phyloP scores from a whole-genome alignment of 2,888 invertebrate genomes.

The Blomia tropicalis region DNA sequence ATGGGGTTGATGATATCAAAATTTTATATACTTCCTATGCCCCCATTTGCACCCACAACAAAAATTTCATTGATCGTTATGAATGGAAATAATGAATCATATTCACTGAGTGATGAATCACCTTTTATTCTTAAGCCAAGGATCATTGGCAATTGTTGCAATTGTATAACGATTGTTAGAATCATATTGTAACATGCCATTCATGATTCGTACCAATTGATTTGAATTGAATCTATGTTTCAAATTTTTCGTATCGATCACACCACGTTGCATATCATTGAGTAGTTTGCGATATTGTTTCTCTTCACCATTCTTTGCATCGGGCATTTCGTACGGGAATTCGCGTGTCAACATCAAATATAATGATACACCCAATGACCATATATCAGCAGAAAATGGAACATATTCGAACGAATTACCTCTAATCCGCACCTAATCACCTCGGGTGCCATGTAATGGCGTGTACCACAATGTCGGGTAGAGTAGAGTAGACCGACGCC shows the following conservation, averaged over 20 bases:
- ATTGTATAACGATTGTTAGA: background rate
- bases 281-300: background rate
- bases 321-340: background rate
- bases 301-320: too few species aligned
- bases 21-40: too few species aligned
- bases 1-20: too few species aligned
- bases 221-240: background rate
- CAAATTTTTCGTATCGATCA: background rate
- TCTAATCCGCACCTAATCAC: background rate
- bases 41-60: too few species aligned
- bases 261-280: background rate
- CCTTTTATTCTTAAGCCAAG: background rate
- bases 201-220: background rate
- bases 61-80: too few species aligned
- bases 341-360: background rate
- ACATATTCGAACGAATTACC: background rate
- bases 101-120: too few species aligned
- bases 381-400: slow-evolving; percentile 2
- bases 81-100: too few species aligned
- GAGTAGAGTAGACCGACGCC: slow-evolving; percentile 9
- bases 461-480: background rate
- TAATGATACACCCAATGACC: background rate
- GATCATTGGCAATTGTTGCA: background rate
- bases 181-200: background rate
- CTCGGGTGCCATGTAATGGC: slow-evolving; percentile 6